A percentile compares a stretch with the other conserved stretches of the same genome.
Evolutionary conservation across 2,797 vertebrate species (phyloP).

Genomic region (Melanitta fusca): DNA sequence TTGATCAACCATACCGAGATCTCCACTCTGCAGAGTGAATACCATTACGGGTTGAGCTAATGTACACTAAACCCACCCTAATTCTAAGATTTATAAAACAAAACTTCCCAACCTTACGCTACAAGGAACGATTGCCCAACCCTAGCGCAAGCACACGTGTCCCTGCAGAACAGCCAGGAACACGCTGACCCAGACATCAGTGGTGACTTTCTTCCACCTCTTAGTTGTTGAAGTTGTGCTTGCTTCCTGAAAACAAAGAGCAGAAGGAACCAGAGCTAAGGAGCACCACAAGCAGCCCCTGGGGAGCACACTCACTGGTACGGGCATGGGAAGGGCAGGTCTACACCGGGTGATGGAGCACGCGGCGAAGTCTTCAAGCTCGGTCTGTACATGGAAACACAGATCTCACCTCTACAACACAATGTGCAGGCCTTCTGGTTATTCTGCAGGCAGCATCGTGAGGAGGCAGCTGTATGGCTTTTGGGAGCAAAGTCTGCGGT

Average conservation of each 20-base stretch:
- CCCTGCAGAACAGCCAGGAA: background rate
- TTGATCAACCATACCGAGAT: conserved; percentile 29
- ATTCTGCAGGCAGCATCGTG: rapidly evolving
- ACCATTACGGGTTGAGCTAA: background rate
- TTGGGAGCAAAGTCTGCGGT: background rate
- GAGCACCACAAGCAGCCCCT: background rate
- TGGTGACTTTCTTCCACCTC: rapidly evolving
- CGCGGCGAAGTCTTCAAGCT: rapidly evolving
- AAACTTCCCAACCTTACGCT: background rate
- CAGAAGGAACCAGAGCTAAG: background rate
- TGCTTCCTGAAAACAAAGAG: background rate
- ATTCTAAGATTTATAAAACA: background rate
- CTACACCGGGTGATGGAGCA: background rate
- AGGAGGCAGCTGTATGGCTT: background rate
- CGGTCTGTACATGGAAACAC: background rate
- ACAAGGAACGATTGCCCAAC: background rate
- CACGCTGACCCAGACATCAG: background rate
- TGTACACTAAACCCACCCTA: background rate
- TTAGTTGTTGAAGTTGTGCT: rapidly evolving
- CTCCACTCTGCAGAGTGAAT: background rate
- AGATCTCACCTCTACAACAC: background rate
- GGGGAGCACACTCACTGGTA: background rate
- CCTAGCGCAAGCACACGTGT: rapidly evolving
- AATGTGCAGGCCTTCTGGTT: rapidly evolving
- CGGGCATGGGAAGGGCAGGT: rapidly evolving